Evolutionary conservation across 2,797 vertebrate species (phyloP), one percentile per base, ranked within the genome.

Genomic region (Takifugu ocellatus): DNA sequence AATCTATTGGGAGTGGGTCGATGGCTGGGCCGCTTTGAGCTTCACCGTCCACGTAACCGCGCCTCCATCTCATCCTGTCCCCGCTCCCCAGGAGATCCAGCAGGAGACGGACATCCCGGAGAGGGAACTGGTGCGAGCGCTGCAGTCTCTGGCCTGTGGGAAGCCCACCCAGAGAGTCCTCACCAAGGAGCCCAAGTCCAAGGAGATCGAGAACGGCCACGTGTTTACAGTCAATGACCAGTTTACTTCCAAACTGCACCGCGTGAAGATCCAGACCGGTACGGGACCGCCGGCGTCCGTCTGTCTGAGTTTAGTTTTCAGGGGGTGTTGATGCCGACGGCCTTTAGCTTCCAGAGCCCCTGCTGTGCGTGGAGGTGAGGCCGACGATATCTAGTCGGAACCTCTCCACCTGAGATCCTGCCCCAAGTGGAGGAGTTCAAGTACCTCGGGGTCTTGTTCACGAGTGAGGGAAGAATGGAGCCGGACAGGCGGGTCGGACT

Each of bases 161-260:
- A 99, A 99, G 78, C 95, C 97, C 69, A 99, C 97, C 2, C 97
- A 99, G 66, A 93, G 97, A 72, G 97, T 99, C 70, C 97, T 99
- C 49, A 99, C 96, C 36, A 99, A 99, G 88, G 97, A 99, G 61
- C 97, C 97, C 62, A 98, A 99, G 78, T 98, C 96, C 63, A 99
- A 99, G 92, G 97, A 99, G 88, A 99, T 99, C 62, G 97, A 99
- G 84, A 98, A 93, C 51, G 96, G 97, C 72, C 97, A 99, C 43
- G 92, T 96, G 89, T 99, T 99, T 90, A 99, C 96, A 77, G 97
- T 99, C 73, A 99, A 99, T 43, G 97, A 99, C 83, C 97, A 99
- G 88, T 99, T 99, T 91, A 99, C 96, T 53, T 99, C 97, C 74
- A 99, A 99, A 89, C 91, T 99, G 81, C 97, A 99, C 90, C 93